Evolutionary conservation across 2,888 invertebrate genomes (phyloP).

Genomic region (Agrochola lota): DNA sequence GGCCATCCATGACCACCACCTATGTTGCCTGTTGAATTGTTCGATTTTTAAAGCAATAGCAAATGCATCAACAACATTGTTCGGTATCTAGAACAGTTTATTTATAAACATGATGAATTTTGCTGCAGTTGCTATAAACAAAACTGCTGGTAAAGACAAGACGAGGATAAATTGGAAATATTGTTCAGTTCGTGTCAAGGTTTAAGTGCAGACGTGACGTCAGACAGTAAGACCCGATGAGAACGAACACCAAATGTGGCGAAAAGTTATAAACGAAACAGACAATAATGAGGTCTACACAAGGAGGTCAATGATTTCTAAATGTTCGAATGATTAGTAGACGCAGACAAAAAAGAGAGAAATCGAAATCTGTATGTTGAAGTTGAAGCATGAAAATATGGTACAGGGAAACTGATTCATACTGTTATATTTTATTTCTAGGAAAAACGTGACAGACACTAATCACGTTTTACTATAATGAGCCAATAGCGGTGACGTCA

Average conservation of each 20-base stretch:
- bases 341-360: constrained; percentile 20
- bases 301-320: constrained; percentile 51
- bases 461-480: constrained; percentile 64
- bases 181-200: constrained; percentile 63
- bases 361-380: constrained; percentile 4
- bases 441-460: constrained; percentile 63
- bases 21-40: constrained; percentile 32
- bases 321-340: constrained; percentile 20
- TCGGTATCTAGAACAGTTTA: constrained; percentile 54
- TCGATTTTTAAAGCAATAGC: constrained; percentile 23
- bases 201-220: constrained; percentile 49
- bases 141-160: constrained; percentile 39
- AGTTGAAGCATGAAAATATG: constrained; percentile 18
- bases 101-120: constrained; percentile 58
- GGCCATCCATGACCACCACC: constrained; percentile 24
- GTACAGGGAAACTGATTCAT: constrained; percentile 57
- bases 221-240: constrained; percentile 31
- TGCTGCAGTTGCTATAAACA: constrained; percentile 52
- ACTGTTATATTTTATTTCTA: constrained; percentile 58
- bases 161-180: constrained; percentile 48
- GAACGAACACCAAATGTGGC: constrained; percentile 51
- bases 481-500: constrained; percentile 70
- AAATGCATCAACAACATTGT: constrained; percentile 37
- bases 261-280: constrained; percentile 34
- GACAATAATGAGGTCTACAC: constrained; percentile 30